Evolutionary conservation across 2,113 vertebrate species (phyloP).

Genomic region (Elaphurus davidianus): DNA sequence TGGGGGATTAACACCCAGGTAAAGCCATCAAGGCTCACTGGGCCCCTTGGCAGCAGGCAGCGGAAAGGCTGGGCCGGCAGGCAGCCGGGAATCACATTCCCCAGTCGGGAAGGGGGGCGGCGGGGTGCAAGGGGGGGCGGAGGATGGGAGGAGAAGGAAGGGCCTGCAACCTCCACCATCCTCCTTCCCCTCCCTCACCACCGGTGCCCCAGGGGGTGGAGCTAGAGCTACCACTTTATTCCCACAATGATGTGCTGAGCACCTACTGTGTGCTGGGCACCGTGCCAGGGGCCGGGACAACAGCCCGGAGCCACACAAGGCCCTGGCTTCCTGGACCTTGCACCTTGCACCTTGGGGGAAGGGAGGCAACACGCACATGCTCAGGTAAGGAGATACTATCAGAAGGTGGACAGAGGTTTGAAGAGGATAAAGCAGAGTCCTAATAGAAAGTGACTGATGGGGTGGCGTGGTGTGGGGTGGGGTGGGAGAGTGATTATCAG

Average conservation of each 20-base stretch:
- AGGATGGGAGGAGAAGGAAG: neutral
- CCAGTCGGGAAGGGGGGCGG: neutral
- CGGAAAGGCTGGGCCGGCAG: neutral
- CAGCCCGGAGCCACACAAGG: neutral
- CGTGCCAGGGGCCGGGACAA: neutral
- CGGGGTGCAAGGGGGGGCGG: neutral
- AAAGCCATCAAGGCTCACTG: slow-evolving; percentile 79
- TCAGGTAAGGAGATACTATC: neutral
- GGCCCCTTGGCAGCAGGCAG: slow-evolving; percentile 70
- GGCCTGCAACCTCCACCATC: neutral
- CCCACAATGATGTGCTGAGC: neutral
- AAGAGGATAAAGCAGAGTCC: neutral
- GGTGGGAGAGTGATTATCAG: neutral
- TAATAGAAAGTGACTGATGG: neutral
- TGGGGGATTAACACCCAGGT: slow-evolving; percentile 85
- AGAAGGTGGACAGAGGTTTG: neutral
- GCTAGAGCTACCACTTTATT: neutral
- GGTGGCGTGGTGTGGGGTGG: neutral
- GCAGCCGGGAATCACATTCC: neutral
- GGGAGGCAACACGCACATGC: neutral
- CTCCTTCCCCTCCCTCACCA: neutral
- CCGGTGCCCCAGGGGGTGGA: neutral
- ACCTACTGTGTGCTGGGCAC: neutral
- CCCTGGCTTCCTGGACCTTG: no score
- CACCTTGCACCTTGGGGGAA: neutral